Percentiles rank a stretch among this genome's conserved stretches.
These are phyloP conservation scores for Lasioglossum oenotherae DNA, from an alignment of 2,888 invertebrate species.

Conservation along the genomic window DNA sequence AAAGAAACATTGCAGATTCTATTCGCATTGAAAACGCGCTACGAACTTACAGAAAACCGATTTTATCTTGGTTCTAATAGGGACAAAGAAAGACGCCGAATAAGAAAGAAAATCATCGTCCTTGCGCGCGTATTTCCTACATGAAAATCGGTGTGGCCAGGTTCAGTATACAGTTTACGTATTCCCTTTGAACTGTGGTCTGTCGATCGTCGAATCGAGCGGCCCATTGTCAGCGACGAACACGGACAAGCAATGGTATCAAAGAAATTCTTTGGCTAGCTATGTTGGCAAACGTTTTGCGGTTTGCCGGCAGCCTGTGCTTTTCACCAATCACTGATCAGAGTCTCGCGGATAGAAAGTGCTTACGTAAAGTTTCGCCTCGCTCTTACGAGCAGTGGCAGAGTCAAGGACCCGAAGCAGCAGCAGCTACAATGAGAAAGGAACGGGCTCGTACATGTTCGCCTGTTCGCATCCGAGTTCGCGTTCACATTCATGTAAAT, in stretches of 20 bases:
- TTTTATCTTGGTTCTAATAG: neutral
- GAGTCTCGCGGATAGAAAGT: constrained; percentile 55
- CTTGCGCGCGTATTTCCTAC: too few species aligned
- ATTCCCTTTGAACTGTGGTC: too few species aligned
- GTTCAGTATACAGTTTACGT: too few species aligned
- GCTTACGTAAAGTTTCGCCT: constrained; percentile 55
- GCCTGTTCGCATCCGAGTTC: neutral
- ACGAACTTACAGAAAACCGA: neutral
- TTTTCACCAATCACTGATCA: constrained; percentile 52
- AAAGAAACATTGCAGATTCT: constrained; percentile 13
- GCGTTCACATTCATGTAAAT: constrained; percentile 4
- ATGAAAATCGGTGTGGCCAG: too few species aligned
- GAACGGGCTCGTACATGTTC: constrained; percentile 12
- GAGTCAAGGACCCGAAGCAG: constrained; percentile 61
- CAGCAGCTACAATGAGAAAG: constrained; percentile 17
- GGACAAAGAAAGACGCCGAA: neutral
- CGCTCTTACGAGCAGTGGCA: constrained; percentile 30
- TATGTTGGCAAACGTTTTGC: neutral
- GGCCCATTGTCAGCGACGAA: neutral
- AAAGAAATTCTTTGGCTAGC: neutral
- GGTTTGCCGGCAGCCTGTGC: neutral
- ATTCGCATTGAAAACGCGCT: neutral
- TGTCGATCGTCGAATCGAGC: neutral
- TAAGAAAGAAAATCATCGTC: too few species aligned
- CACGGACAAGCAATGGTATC: neutral